Percentiles rank a stretch among this genome's conserved stretches.
phyloP scores from a whole-genome alignment of 2,797 vertebrate genomes.

The Cynopterus sphinx region DNA sequence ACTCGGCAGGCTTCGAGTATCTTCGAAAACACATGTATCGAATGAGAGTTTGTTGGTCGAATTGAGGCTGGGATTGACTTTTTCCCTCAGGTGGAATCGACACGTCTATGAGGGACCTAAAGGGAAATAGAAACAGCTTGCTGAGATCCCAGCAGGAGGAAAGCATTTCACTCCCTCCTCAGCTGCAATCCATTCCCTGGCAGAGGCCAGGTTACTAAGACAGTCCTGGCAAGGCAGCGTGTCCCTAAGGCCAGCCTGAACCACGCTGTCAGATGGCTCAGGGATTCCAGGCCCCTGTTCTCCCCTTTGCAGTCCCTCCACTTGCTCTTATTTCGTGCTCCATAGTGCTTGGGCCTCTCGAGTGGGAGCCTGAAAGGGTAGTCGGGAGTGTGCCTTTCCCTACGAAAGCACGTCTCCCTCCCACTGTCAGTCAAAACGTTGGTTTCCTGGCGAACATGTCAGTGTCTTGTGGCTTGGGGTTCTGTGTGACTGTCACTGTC shows the following conservation, averaged over 20 bases:
- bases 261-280: neutral
- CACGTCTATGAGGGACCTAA: constrained; percentile 75
- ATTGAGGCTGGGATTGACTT: constrained; percentile 53
- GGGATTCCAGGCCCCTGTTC: neutral
- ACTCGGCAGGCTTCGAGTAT: neutral
- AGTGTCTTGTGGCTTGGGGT: neutral
- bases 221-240: neutral
- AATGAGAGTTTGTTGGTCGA: constrained; percentile 74
- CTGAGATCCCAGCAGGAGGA: neutral
- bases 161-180: neutral
- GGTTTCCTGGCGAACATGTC: neutral
- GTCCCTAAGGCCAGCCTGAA: neutral
- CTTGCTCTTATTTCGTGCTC: neutral
- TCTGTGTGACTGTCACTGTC: neutral
- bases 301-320: neutral
- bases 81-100: constrained; percentile 22
- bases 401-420: neutral
- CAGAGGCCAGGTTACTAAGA: neutral
- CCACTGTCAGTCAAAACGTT: neutral
- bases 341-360: neutral
- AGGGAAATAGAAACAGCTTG: constrained; percentile 64
- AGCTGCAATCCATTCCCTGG: neutral
- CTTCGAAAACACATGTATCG: constrained; percentile 61
- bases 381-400: neutral
- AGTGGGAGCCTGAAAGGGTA: neutral